phyloP scores from a whole-genome alignment of 2,797 vertebrate genomes.

The Anguilla anguilla region DNA sequence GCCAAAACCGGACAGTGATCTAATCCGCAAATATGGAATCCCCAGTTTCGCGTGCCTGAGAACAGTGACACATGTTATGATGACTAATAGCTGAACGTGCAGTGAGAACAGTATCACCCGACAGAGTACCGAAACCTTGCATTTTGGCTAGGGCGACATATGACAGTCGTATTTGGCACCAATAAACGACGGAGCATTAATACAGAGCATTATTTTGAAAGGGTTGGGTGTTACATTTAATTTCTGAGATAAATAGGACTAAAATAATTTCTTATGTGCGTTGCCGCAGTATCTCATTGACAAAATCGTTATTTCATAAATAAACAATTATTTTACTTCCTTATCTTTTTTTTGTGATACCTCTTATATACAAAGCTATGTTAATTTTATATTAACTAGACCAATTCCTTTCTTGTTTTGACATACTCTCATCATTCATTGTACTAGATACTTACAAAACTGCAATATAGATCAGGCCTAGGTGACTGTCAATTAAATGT shows the following conservation, averaged over 20 bases:
- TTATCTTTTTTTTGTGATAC: background rate
- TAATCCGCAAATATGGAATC: background rate
- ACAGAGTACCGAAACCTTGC: background rate
- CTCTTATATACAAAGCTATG: background rate
- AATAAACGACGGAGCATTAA: background rate
- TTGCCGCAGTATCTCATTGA: background rate
- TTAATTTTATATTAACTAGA: background rate
- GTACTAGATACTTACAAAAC: background rate
- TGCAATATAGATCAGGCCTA: background rate
- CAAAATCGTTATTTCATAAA: background rate
- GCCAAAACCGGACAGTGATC: background rate
- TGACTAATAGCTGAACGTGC: background rate
- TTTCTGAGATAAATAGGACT: background rate
- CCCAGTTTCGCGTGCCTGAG: slow-evolving; percentile 34
- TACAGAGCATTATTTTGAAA: background rate
- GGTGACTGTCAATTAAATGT: background rate
- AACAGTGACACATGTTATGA: background rate
- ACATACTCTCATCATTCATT: background rate
- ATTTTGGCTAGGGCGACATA: background rate
- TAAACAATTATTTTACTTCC: background rate
- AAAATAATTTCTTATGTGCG: background rate
- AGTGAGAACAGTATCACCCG: background rate
- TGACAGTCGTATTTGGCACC: background rate
- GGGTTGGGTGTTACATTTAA: background rate
- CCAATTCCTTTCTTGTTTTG: background rate